Conservation (phyloP, 2,113 vertebrate genomes). For the Podilymbus podiceps region DNA sequence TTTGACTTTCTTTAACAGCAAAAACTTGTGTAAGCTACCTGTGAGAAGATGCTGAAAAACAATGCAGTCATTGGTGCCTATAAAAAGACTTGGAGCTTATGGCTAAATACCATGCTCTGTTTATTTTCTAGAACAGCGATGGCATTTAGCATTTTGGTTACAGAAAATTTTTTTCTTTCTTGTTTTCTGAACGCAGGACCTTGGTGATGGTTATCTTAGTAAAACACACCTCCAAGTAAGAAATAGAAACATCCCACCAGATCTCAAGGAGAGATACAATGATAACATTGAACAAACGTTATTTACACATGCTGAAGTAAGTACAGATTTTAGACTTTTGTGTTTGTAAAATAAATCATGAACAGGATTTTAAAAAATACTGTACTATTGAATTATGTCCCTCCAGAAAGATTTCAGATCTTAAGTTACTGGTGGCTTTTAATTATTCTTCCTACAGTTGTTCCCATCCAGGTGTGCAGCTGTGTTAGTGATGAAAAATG, state of each 20-base stretch:
- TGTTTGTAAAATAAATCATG: not conserved
- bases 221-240: constrained; percentile 72
- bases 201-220: constrained; percentile 75
- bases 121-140: constrained; percentile 24
- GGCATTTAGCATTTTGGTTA: not conserved
- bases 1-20: not conserved
- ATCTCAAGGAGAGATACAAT: not conserved
- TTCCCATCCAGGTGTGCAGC: not conserved
- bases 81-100: constrained; percentile 19
- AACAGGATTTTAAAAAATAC: not conserved
- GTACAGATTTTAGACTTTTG: not conserved
- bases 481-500: not conserved
- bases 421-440: not conserved
- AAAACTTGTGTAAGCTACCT: not conserved
- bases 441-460: not conserved
- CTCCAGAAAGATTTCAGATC: not conserved
- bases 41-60: not conserved
- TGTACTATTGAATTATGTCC: not conserved
- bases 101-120: not conserved
- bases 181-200: constrained; percentile 64
- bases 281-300: not conserved
- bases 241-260: not conserved
- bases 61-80: not conserved
- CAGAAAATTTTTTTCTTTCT: constrained; percentile 15
- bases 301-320: constrained; percentile 66